Conservation (phyloP, 2,113 vertebrate genomes). For the Acrocephalus arundinaceus region DNA sequence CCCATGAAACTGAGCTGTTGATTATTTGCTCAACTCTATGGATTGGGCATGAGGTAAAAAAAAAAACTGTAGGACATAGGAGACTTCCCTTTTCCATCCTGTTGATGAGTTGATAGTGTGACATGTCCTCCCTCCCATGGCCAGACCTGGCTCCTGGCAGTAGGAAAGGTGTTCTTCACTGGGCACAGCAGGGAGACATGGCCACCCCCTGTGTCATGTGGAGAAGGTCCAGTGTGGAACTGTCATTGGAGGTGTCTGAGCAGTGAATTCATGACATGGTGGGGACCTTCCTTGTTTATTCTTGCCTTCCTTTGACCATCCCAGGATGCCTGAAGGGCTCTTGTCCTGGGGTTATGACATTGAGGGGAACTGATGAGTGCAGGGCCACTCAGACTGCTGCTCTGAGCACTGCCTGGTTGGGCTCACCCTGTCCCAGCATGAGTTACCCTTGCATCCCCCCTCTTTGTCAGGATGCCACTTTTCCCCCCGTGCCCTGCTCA, state of each 20-base stretch:
- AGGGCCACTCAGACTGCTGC: background rate
- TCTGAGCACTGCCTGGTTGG: background rate
- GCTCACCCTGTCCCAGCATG: background rate
- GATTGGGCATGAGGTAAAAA: background rate
- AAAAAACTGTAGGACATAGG: background rate
- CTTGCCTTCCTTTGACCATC: background rate
- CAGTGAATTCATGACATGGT: background rate
- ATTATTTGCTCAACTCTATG: background rate
- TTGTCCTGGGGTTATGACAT: background rate
- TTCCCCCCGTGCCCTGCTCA: background rate
- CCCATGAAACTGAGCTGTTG: background rate
- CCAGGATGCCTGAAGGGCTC: background rate
- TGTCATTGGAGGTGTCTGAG: background rate
- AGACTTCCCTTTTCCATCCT: background rate
- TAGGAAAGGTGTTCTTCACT: background rate
- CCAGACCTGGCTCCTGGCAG: background rate
- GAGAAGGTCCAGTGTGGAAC: background rate
- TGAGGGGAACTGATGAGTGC: background rate
- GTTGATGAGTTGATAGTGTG: background rate
- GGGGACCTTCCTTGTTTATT: background rate
- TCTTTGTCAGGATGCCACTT: background rate
- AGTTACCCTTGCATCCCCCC: background rate
- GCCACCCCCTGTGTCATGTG: background rate
- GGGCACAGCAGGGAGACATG: background rate
- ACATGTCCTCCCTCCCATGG: background rate